Base-by-base conservation (phyloP, 2,888 invertebrate genomes). In the Silvanus unidentatus region DNA sequence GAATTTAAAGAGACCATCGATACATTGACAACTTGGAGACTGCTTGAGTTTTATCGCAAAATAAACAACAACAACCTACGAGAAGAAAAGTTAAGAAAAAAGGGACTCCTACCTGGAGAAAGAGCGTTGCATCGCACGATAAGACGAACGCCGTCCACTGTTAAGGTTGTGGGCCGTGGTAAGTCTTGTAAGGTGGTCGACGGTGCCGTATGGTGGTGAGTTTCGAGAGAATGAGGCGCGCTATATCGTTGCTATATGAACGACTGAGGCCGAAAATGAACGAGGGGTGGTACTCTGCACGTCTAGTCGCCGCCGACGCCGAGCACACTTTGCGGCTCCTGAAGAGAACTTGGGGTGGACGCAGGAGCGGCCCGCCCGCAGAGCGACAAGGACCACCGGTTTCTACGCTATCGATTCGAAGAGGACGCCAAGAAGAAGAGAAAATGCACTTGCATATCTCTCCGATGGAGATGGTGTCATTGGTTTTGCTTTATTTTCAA, bases 261-360 rank as follows among this genome's bases (percentile, higher is more conserved):
- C 66, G 65, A 65, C 42, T 52, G 43, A 52, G 42, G 50, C 50
- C 60, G 37, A 16, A n/a, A 37, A 37, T 37, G 3, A 13, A 37
- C 37, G 64, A 63, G 64, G 64, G 65, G 66, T 62, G 66, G 63
- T 63, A 37, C 37, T 57, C 61, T 62, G 59, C 63, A 68, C 69
- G 69, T 70, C 69, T 65, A 63, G 64, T 58, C 75, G 73, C 74
- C 63, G 73, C 71, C 71, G 71, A 68, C 73, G 75, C 74, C 75
- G 75, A 71, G 73, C 75, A 72, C 75, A 76, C 68, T 71, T 70
- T 72, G 72, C 65, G 70, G 66, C 63, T 62, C 56, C 63, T 60
- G 63, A 63, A 64, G 68, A 64, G 63, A 60, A 50, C 55, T 60
- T 61, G 68, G 69, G 69, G 65, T 68, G 68, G 69, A 69, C 68